phyloP scores from a whole-genome alignment of 1,140 invertebrate genomes.

The Temnothorax curvispinosus region DNA sequence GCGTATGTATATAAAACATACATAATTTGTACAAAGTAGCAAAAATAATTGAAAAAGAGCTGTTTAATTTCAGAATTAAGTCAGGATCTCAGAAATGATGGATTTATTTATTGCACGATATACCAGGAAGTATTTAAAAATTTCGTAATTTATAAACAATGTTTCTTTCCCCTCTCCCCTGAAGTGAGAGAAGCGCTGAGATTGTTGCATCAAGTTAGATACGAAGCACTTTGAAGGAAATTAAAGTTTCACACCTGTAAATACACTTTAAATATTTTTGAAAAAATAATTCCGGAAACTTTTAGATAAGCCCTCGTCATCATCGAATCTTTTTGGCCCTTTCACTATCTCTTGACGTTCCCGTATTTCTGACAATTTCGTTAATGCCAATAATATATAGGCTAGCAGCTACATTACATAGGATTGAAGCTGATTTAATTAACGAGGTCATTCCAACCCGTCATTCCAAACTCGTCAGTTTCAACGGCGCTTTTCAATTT shows the following conservation, averaged over 20 bases:
- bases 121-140: no score
- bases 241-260: no score
- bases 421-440: slow-evolving; percentile 52
- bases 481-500: slow-evolving; percentile 43
- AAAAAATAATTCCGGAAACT: no score
- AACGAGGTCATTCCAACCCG: background rate
- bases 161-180: no score
- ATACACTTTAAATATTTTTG: no score
- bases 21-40: background rate
- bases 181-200: no score
- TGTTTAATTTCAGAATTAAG: slow-evolving; percentile 12
- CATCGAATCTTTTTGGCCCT: background rate
- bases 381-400: slow-evolving; percentile 14
- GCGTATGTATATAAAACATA: background rate
- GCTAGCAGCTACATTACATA: background rate
- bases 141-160: no score
- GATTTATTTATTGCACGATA: background rate
- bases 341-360: background rate
- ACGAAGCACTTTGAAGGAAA: no score
- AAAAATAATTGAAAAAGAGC: background rate
- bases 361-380: background rate
- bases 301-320: no score
- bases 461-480: background rate
- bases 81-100: background rate
- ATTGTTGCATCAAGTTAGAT: no score